Conservation (phyloP, 2,797 vertebrate genomes). For the Moxostoma hubbsi region DNA sequence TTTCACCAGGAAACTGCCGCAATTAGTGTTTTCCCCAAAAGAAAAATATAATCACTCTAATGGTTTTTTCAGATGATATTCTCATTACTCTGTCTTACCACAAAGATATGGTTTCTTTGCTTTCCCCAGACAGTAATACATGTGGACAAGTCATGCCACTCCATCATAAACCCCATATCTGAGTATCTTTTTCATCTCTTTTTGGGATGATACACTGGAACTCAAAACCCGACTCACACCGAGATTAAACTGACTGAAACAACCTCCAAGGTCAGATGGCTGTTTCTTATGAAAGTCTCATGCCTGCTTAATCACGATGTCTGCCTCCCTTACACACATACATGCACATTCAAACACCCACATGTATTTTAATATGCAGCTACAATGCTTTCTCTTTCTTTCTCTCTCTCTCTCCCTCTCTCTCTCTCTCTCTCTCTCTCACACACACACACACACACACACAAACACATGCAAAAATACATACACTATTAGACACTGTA, state of each 20-base stretch:
- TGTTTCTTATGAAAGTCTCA: slow-evolving; percentile 27
- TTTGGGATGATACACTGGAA: slow-evolving; percentile 15
- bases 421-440: no score
- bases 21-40: neutral
- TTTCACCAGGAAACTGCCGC: no score
- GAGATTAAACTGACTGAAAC: slow-evolving; percentile 52
- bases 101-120: slow-evolving; percentile 6
- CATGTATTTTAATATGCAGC: no score
- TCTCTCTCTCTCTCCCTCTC: no score
- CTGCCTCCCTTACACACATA: slow-evolving; percentile 11
- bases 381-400: no score
- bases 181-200: neutral
- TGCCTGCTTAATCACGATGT: neutral
- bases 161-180: slow-evolving; percentile 33
- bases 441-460: no score
- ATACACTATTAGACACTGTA: slow-evolving; percentile 19
- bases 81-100: neutral
- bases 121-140: slow-evolving; percentile 28
- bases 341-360: slow-evolving; percentile 24
- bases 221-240: slow-evolving; percentile 18
- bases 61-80: slow-evolving; percentile 12
- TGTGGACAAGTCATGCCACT: slow-evolving; percentile 9
- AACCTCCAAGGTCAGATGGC: slow-evolving; percentile 48
- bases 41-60: neutral
- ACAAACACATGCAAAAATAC: slow-evolving; percentile 32